Evolutionary conservation across 2,113 vertebrate genomes (phyloP).

Genomic region (Marcusenius ussheri): DNA sequence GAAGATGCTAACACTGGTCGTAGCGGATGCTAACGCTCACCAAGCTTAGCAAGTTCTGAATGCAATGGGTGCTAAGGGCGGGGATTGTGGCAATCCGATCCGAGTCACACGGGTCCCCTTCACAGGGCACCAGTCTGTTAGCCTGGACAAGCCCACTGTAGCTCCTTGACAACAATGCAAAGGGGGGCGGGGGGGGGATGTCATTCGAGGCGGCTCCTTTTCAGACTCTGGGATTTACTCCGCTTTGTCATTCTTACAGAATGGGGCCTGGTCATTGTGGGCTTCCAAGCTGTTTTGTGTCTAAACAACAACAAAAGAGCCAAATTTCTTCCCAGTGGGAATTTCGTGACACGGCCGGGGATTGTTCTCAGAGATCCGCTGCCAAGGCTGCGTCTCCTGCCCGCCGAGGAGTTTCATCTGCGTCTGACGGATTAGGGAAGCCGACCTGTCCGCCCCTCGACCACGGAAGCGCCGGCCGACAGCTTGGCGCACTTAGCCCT

Average conservation of each 20-base stretch:
- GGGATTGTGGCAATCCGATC: background rate
- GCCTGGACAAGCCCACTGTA: background rate
- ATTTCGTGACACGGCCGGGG: background rate
- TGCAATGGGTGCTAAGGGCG: no score
- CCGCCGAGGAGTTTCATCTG: background rate
- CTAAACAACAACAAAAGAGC: constrained; percentile 3
- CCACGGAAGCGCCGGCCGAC: background rate
- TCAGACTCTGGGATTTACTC: background rate
- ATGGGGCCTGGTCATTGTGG: constrained; percentile 5
- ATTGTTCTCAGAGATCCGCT: background rate
- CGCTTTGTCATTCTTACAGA: background rate
- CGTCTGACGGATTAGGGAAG: background rate
- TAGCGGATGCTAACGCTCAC: background rate
- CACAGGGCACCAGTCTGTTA: background rate
- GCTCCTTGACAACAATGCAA: background rate
- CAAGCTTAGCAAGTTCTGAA: background rate
- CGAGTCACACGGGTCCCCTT: background rate
- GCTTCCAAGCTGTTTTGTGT: background rate
- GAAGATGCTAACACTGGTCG: background rate
- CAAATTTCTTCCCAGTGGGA: background rate
- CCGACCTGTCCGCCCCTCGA: background rate
- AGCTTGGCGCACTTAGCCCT: background rate
- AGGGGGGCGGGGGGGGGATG: background rate
- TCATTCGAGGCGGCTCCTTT: background rate
- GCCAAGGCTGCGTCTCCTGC: background rate